Evolutionary conservation across 2,888 invertebrate species (phyloP), one percentile per base, ranked within the genome.

Genomic region (Cerceris rybyensis): DNA sequence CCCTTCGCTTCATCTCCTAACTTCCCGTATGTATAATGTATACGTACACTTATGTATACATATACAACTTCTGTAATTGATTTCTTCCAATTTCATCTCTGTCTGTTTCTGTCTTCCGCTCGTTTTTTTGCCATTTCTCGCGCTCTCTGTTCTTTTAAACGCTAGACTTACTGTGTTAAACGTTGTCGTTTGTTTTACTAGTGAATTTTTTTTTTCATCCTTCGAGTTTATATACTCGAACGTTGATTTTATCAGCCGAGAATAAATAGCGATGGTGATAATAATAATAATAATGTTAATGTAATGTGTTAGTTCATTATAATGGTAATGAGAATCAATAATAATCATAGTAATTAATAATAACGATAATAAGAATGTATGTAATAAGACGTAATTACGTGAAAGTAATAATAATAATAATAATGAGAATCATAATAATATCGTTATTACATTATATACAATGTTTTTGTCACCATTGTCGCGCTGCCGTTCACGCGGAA

Each of bases 361-460:
- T 16, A 57, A 59, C 16, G 39, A n/a, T 11, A 28, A 49, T 49
- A 50, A 63, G 8, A 46, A 16, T 54, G 16, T 7, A 8, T 13
- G 54, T 54, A 54, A 5, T 14, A 54, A 8, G 16, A 14, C 41
- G 65, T 58, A 46, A 66, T 13, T 13, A 46, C 43, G 55, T 42
- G 39, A 66, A 13, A 54, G 69, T 59, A 43, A 80, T 70, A 52
- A 68, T 55, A 54, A 63, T 58, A 14, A 61, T 54, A 17, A 73
- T 76, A 63, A 65, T 59, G 58, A 63, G 58, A 67, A 57, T 67
- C 57, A 64, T 66, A 74, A 77, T 78, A 66, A 80, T 81, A 83
- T 81, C 81, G 87, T 87, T 88, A 85, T 90, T 90, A 88, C 88
- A 90, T 88, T 91, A 90, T 90, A 85, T 91, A 91, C 91, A 91